Conservation (phyloP, 2,113 vertebrate genomes). For the Osmerus eperlanus region DNA sequence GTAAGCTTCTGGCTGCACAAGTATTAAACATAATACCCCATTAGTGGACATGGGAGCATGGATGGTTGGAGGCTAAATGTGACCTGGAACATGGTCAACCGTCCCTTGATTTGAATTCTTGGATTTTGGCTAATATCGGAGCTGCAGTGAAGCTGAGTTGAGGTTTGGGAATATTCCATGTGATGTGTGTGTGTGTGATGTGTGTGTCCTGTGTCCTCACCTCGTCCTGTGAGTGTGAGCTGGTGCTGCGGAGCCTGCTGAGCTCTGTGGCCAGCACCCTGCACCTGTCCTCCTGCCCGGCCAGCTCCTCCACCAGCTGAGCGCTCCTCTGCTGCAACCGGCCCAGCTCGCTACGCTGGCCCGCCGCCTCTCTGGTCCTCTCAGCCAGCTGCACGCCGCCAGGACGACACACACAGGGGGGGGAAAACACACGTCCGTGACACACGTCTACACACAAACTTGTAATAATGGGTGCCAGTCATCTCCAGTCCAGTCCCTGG, state of each 20-base stretch:
- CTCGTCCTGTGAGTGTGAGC: constrained; percentile 31
- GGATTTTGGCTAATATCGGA: too few species aligned
- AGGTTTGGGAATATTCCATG: not conserved
- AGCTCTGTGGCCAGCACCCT: constrained; percentile 60
- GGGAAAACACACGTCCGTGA: not conserved
- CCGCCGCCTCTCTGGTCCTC: constrained; percentile 49
- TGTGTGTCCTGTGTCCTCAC: constrained; percentile 10
- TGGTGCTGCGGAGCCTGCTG: constrained; percentile 53
- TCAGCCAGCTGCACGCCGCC: constrained; percentile 38
- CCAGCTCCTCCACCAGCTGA: constrained; percentile 56
- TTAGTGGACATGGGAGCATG: constrained; percentile 1
- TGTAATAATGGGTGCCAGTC: too few species aligned
- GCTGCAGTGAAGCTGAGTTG: too few species aligned
- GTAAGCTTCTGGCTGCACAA: not conserved
- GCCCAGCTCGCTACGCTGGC: constrained; percentile 53
- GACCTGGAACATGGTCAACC: too few species aligned
- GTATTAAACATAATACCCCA: not conserved
- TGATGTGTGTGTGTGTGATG: not conserved
- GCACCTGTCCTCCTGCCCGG: constrained; percentile 45
- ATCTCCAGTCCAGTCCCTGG: too few species aligned
- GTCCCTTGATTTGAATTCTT: too few species aligned
- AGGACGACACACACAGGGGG: not conserved
- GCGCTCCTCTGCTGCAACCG: constrained; percentile 49
- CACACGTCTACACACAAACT: not conserved
- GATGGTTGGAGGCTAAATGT: not conserved